These are phyloP conservation scores for Leptopilina syphax DNA, from an alignment of 2,888 invertebrate species.

Conservation along the genomic window DNA sequence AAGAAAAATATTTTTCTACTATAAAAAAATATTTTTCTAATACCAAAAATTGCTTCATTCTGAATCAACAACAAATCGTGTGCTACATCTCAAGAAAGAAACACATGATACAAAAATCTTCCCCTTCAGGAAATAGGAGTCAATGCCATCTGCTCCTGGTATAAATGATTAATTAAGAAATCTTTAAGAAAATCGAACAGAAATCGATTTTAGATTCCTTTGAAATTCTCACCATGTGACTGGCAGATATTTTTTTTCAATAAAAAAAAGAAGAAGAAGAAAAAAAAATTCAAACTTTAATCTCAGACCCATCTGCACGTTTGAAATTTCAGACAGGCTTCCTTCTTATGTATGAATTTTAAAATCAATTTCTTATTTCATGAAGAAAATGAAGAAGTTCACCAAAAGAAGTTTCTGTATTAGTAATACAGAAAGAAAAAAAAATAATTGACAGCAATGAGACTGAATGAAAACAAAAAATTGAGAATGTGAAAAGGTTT, in stretches of 20 bases:
- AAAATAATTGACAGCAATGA: neutral
- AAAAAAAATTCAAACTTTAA: neutral
- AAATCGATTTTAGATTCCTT: conserved; percentile 22
- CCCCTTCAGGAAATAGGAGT: conserved; percentile 13
- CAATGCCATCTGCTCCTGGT: conserved; percentile 30
- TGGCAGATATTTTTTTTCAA: conserved; percentile 4
- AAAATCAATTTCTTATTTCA: neutral
- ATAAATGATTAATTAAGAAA: conserved; percentile 39
- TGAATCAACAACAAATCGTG: no score
- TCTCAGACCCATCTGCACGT: conserved; percentile 8
- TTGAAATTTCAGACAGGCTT: conserved; percentile 15
- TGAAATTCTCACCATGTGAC: conserved; percentile 1
- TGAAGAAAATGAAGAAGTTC: neutral
- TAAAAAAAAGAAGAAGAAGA: neutral
- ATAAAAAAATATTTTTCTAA: no score
- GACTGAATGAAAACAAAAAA: neutral
- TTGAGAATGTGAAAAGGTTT: no score
- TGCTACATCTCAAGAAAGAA: no score
- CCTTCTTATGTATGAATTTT: neutral
- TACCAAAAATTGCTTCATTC: no score
- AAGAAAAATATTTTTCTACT: no score
- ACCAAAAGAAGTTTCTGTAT: neutral
- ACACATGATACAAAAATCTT: neutral
- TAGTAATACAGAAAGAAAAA: neutral
- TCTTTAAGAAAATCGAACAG: conserved; percentile 22